Conservation (phyloP, 2,888 invertebrate species). For the Baccha elongata region DNA sequence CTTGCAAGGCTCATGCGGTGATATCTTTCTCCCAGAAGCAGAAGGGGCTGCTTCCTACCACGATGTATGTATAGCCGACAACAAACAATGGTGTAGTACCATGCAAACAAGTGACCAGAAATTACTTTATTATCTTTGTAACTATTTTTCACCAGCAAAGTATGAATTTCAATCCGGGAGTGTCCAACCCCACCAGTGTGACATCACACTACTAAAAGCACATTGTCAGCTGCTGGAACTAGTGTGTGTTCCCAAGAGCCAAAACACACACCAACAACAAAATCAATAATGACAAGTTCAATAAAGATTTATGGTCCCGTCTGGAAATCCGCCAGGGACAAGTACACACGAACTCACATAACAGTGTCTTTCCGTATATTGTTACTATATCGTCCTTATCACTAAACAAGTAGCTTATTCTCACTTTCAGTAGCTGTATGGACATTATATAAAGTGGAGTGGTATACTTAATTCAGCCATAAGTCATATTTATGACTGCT, state of each 20-base stretch:
- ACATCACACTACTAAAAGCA: slow-evolving; percentile 40
- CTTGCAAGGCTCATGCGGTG: slow-evolving; percentile 41
- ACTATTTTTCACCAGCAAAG: slow-evolving; percentile 60
- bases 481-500: slow-evolving; percentile 68
- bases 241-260: slow-evolving; percentile 68
- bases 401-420: slow-evolving; percentile 48
- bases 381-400: slow-evolving; percentile 53
- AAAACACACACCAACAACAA: slow-evolving; percentile 74
- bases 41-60: not conserved
- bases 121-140: slow-evolving; percentile 71
- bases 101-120: slow-evolving; percentile 67
- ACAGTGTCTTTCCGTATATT: not conserved
- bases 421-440: slow-evolving; percentile 17
- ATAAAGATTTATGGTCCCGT: slow-evolving; percentile 81
- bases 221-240: slow-evolving; percentile 52
- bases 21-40: slow-evolving; percentile 17
- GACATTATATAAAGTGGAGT: slow-evolving; percentile 41
- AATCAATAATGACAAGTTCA: slow-evolving; percentile 82
- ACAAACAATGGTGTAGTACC: too few species aligned
- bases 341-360: slow-evolving; percentile 11
- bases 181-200: slow-evolving; percentile 26
- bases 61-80: not conserved
- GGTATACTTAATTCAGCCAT: slow-evolving; percentile 72
- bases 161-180: slow-evolving; percentile 61
- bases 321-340: slow-evolving; percentile 72